Percentiles rank a stretch among this genome's conserved stretches.
Evolutionary conservation across 2,888 invertebrate genomes (phyloP).

Genomic region (Steinernema hermaphroditum): DNA sequence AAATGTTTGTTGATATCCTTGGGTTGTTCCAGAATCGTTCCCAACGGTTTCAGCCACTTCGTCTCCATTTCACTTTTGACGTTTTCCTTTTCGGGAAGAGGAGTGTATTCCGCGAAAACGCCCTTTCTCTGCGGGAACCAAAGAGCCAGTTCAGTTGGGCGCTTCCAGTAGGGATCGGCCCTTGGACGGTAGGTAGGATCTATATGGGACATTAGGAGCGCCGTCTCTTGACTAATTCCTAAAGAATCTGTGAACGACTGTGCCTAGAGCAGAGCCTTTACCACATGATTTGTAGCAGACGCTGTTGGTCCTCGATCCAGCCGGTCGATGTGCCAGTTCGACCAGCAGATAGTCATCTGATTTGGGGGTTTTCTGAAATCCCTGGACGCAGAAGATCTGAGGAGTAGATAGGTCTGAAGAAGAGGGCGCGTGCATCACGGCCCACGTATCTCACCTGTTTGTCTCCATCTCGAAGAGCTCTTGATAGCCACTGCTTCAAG

Average conservation of each 20-base stretch:
- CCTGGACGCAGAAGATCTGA: constrained; percentile 1
- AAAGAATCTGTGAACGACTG: not conserved
- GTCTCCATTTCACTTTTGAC: not conserved
- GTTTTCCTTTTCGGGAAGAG: not conserved
- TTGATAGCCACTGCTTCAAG: not conserved
- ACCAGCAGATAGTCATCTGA: not conserved
- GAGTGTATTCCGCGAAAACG: not conserved
- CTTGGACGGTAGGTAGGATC: not conserved
- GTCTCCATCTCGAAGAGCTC: not conserved
- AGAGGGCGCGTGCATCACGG: not conserved
- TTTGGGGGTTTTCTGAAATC: not conserved
- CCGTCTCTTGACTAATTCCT: not conserved
- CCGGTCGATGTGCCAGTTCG: not conserved
- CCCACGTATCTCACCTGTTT: not conserved
- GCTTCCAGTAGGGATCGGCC: not conserved
- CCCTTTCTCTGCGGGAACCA: constrained; percentile 1
- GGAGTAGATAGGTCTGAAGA: not conserved
- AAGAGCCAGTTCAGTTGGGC: not conserved
- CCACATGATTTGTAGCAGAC: not conserved
- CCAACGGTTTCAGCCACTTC: not conserved
- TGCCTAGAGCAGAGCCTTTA: not conserved
- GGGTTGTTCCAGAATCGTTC: not conserved
- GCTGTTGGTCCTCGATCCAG: not conserved
- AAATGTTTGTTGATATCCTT: not conserved
- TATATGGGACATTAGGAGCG: not conserved